Evolutionary conservation across 2,113 vertebrate species (phyloP).

Genomic region (Rhombomys opimus): DNA sequence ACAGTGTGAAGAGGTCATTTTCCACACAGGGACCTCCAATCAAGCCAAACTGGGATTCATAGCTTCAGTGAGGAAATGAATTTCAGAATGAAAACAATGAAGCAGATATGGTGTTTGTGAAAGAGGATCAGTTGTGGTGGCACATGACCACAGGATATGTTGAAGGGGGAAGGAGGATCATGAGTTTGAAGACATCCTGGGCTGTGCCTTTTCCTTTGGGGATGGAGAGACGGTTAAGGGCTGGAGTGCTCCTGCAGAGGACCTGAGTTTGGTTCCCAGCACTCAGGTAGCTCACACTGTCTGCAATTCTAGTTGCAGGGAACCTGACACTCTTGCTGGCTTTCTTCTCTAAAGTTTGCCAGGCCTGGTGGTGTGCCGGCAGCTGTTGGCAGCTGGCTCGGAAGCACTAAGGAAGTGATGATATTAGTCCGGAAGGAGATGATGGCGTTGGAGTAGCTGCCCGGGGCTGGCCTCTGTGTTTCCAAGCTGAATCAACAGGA

Average conservation of each 20-base stretch:
- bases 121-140: not conserved
- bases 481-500: not conserved
- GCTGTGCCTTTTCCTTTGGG: not conserved
- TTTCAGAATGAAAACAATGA: not conserved
- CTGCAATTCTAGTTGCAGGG: not conserved
- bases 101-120: not conserved
- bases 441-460: not conserved
- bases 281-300: not conserved
- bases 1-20: not conserved
- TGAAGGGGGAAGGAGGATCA: not conserved
- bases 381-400: not conserved
- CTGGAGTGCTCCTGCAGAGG: not conserved
- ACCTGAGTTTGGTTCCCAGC: not conserved
- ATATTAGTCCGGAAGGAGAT: no score
- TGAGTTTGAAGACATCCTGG: not conserved
- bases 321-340: not conserved
- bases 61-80: not conserved
- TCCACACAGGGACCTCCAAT: not conserved
- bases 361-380: not conserved
- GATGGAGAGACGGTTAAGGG: not conserved
- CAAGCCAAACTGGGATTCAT: not conserved
- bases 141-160: not conserved
- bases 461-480: not conserved
- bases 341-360: not conserved
- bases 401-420: not conserved